Evolutionary conservation across 2,113 vertebrate species (phyloP).

Genomic region (Rana temporaria): DNA sequence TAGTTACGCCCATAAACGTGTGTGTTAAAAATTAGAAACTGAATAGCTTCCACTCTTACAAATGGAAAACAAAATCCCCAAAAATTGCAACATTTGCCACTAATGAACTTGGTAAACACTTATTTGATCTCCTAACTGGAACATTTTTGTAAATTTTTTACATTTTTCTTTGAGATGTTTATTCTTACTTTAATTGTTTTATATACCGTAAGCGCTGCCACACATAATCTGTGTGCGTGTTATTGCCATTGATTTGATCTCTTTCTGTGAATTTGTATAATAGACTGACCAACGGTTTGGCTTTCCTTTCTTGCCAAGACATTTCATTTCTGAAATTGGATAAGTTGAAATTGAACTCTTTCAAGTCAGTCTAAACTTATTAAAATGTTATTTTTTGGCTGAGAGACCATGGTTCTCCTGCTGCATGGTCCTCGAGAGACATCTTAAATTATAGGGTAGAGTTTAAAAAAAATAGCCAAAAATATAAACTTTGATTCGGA

Average conservation of each 20-base stretch:
- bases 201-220: neutral
- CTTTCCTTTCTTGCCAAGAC: conserved; percentile 26
- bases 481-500: conserved; percentile 35
- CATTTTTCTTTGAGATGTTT: neutral
- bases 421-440: conserved; percentile 22
- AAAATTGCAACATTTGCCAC: too few relatives aligned
- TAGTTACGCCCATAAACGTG: too few relatives aligned
- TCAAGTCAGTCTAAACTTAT: conserved; percentile 33
- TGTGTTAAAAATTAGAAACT: too few relatives aligned
- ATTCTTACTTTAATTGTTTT: neutral
- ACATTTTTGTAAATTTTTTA: neutral
- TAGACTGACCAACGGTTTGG: neutral
- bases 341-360: conserved; percentile 19
- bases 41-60: too few relatives aligned
- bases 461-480: conserved; percentile 1
- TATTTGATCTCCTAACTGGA: neutral
- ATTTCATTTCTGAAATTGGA: conserved; percentile 46
- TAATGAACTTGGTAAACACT: too few relatives aligned
- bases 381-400: conserved; percentile 40
- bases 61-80: too few relatives aligned
- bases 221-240: neutral
- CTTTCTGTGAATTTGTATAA: neutral
- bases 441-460: conserved; percentile 40
- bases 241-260: neutral
- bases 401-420: neutral